Evolutionary conservation across 64 coral and sea anemone genomes (phyloP), one percentile per base, ranked within the genome.

Genomic region (Pachyseris speciosa): DNA sequence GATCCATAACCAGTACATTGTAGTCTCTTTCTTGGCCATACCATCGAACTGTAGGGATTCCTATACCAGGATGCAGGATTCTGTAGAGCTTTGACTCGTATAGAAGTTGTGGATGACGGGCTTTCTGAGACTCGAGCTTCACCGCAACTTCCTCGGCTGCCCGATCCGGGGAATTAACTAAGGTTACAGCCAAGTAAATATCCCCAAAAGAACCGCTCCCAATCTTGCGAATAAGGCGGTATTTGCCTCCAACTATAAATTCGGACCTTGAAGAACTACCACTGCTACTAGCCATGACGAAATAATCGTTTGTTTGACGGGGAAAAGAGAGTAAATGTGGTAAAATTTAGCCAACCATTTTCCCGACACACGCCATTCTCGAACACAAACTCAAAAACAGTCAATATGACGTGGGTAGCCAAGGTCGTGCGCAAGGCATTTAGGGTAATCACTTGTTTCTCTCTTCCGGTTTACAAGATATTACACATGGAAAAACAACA

Each of bases 161-260:
- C n/a, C n/a, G n/a, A n/a, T n/a, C n/a, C n/a, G n/a, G n/a, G n/a
- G 86, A 72, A 78, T 92, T 99, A 38, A 24, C 40, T 17, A 87
- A 93, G n/a, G 84, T 93, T 48, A 99, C 87, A 51, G 97, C 97
- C 43, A 99, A 91, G 69, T 99, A 99, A 20, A 99, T 99, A 53
- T 99, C 97, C 26, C 97, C 97, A n/a, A 99, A 99, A 72, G 97
- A 99, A 99, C 97, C 97, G 90, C 97, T 99, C 50, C 97, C 97
- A 83, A 99, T 99, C 81, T 99, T 99, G 9, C 97, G 89, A 57
- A 99, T 63, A 52, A 99, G 85, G 58, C 97, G 97, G 40, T 99
- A 99, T 87, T 99, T 99, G 2, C 94, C 94, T 36, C 94, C 94
- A 70, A 99, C 90, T 85, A 95, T 89, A 52, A 99, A 99, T 59